Percentiles rank a stretch among this genome's conserved stretches.
These are phyloP conservation scores for Tenebrio molitor DNA, from an alignment of 1,140 invertebrate species.

Conservation along the genomic window DNA sequence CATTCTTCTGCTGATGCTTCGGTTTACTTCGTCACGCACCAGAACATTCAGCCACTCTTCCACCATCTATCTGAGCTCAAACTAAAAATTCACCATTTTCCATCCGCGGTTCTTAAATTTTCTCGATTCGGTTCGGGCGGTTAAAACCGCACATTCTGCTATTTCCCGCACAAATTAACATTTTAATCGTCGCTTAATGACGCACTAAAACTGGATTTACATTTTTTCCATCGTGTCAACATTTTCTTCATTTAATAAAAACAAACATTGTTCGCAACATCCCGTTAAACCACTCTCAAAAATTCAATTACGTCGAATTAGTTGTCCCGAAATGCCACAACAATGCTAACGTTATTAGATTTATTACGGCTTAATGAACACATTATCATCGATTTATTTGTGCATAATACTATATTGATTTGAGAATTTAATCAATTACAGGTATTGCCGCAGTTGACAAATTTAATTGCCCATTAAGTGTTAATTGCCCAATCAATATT, in stretches of 20 bases:
- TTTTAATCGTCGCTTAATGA: conserved; percentile 20
- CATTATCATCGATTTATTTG: neutral
- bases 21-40: neutral
- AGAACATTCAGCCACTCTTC: too few relatives aligned
- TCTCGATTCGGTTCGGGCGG: too few relatives aligned
- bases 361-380: neutral
- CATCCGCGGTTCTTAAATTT: too few relatives aligned
- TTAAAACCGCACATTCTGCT: neutral
- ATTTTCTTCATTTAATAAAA: neutral
- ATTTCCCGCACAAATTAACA: conserved; percentile 1
- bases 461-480: conserved; percentile 25
- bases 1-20: neutral
- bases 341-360: neutral
- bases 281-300: neutral
- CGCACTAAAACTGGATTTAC: neutral
- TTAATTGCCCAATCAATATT: conserved; percentile 11
- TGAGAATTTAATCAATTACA: neutral
- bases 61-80: neutral
- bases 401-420: conserved; percentile 1
- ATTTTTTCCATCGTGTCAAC: neutral
- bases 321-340: neutral
- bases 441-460: conserved; percentile 9
- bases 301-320: neutral
- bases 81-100: too few relatives aligned
- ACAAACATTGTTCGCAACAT: conserved; percentile 2